Conservation (phyloP, 1,140 invertebrate species). For the Neomicropteryx cornuta region DNA sequence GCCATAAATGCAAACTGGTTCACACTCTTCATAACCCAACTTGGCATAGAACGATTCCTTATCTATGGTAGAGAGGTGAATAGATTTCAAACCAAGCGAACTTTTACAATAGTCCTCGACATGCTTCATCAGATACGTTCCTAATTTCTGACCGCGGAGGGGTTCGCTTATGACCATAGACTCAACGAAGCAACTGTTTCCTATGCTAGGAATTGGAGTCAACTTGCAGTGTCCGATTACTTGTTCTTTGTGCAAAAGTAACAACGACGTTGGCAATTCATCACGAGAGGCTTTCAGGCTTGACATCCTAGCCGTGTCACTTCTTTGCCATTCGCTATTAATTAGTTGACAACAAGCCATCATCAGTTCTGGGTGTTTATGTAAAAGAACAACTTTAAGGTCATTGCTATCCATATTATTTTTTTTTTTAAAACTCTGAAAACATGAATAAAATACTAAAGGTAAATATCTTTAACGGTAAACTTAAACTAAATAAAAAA, state of each 20-base stretch:
- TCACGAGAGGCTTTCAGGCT: constrained; percentile 58
- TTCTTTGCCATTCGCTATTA: constrained; percentile 71
- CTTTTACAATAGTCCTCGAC: constrained; percentile 56
- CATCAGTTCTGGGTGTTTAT: constrained; percentile 54
- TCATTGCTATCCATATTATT: too few relatives aligned
- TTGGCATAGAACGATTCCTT: constrained; percentile 67
- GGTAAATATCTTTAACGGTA: too few relatives aligned
- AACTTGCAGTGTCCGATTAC: constrained; percentile 69
- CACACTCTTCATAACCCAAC: constrained; percentile 58
- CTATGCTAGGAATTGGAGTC: constrained; percentile 50
- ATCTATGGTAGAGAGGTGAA: constrained; percentile 66
- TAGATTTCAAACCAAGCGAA: constrained; percentile 43
- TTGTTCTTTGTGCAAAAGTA: constrained; percentile 43
- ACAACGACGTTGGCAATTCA: constrained; percentile 55
- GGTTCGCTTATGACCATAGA: constrained; percentile 61
- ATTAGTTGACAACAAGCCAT: constrained; percentile 58
- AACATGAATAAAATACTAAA: too few relatives aligned
- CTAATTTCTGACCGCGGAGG: constrained; percentile 59
- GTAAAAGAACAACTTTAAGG: constrained; percentile 55
- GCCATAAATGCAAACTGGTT: constrained; percentile 57
- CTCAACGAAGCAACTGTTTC: constrained; percentile 60
- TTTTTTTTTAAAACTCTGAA: too few relatives aligned
- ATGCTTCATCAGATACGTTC: constrained; percentile 55
- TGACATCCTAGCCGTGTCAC: constrained; percentile 59
- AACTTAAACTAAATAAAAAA: too few relatives aligned